These are phyloP conservation scores for Tetragonula carbonaria DNA, from an alignment of 2,888 invertebrate species.

Conservation along the genomic window DNA sequence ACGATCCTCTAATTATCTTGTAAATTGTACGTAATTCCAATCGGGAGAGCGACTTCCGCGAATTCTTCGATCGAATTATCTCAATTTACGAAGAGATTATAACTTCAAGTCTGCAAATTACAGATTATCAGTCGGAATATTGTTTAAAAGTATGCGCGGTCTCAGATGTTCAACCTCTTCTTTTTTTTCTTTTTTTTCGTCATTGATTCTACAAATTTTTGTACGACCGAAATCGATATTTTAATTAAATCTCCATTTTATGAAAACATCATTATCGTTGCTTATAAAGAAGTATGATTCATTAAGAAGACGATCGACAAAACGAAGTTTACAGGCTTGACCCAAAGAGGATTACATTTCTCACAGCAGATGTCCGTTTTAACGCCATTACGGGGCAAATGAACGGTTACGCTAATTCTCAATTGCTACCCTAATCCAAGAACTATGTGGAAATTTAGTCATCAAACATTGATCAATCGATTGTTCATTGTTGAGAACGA, in stretches of 20 bases:
- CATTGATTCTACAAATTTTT: neutral
- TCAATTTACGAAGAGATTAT: neutral
- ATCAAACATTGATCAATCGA: slow-evolving; percentile 9
- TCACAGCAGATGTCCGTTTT: slow-evolving; percentile 42
- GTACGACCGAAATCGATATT: neutral
- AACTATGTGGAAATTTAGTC: slow-evolving; percentile 26
- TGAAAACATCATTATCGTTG: neutral
- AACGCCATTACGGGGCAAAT: neutral
- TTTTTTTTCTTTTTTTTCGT: neutral
- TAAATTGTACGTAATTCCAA: neutral
- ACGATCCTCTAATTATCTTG: neutral
- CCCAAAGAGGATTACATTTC: slow-evolving; percentile 20
- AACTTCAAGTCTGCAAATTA: neutral
- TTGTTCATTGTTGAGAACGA: slow-evolving; percentile 19
- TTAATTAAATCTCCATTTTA: neutral
- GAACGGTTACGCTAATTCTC: slow-evolving; percentile 23
- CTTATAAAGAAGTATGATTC: slow-evolving; percentile 1
- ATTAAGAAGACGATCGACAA: neutral
- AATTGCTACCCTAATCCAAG: slow-evolving; percentile 12
- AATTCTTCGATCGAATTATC: neutral
- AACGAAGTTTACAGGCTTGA: neutral
- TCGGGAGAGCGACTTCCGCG: too few relatives aligned
- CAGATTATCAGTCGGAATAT: neutral
- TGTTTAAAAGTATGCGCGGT: neutral
- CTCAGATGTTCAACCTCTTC: neutral